phyloP scores from a whole-genome alignment of 2,797 vertebrate species.

The Apodemus agrarius region DNA sequence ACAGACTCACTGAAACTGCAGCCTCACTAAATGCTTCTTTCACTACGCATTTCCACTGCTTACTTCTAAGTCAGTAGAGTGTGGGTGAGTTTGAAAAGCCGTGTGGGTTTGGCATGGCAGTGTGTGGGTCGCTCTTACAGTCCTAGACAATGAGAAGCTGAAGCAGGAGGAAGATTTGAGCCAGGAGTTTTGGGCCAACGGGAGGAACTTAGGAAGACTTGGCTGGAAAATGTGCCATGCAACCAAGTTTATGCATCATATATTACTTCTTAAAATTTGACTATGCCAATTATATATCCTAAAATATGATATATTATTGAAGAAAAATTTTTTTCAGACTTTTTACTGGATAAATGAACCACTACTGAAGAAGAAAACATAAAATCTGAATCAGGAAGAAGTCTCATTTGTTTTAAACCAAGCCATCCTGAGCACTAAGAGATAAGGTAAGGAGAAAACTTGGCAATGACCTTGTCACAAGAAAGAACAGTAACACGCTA shows the following conservation, averaged over 20 bases:
- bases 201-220: neutral
- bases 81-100: neutral
- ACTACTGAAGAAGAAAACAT: constrained; percentile 23
- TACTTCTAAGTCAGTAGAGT: constrained; percentile 37
- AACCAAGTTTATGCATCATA: constrained; percentile 31
- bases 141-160: neutral
- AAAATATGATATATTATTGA: neutral
- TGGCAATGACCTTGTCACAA: neutral
- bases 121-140: neutral
- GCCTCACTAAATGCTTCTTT: neutral
- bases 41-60: neutral
- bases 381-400: constrained; percentile 9
- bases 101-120: neutral
- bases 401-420: neutral
- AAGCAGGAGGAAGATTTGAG: neutral
- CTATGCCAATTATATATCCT: neutral
- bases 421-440: constrained; percentile 13
- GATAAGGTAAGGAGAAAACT: neutral
- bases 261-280: constrained; percentile 42
- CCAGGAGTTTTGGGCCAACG: neutral
- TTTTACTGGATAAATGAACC: constrained; percentile 44
- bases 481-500: neutral
- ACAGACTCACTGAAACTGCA: neutral
- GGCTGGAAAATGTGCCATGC: neutral
- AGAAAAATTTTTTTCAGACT: neutral